Conservation (phyloP, 2,888 invertebrate species). For the Galeopsomyia nigrocyanea region DNA sequence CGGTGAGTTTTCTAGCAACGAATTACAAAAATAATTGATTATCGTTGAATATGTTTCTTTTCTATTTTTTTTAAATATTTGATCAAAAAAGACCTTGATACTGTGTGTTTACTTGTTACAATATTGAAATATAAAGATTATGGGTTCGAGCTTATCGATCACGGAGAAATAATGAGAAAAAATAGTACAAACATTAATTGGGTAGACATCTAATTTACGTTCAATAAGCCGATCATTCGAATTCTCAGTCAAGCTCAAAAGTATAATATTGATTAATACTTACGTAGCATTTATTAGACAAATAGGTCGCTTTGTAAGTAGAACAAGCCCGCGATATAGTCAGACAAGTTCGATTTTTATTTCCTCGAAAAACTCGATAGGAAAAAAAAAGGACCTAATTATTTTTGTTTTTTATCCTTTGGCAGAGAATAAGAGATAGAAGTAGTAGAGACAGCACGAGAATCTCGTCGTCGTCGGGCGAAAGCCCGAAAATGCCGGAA, state of each 20-base stretch:
- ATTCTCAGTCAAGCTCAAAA: too few species aligned
- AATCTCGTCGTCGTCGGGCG: constrained; percentile 48
- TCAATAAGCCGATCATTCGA: too few species aligned
- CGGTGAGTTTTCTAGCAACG: constrained; percentile 13
- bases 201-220: too few species aligned
- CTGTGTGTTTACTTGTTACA: too few species aligned
- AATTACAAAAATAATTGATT: constrained; percentile 1
- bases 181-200: too few species aligned
- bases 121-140: too few species aligned
- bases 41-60: not conserved
- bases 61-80: not conserved
- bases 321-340: not conserved
- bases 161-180: too few species aligned
- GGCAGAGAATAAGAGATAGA: constrained; percentile 41
- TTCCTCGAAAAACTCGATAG: not conserved
- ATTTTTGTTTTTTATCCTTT: not conserved
- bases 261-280: too few species aligned
- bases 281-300: too few species aligned
- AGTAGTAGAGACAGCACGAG: constrained; percentile 35
- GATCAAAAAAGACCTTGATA: too few species aligned
- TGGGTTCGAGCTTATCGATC: too few species aligned
- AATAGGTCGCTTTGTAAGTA: not conserved
- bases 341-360: not conserved
- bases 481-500: constrained; percentile 51
- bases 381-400: not conserved